Evolutionary conservation across 2,797 vertebrate species (phyloP), one percentile per base, ranked within the genome.

Genomic region (Saxicola maurus): DNA sequence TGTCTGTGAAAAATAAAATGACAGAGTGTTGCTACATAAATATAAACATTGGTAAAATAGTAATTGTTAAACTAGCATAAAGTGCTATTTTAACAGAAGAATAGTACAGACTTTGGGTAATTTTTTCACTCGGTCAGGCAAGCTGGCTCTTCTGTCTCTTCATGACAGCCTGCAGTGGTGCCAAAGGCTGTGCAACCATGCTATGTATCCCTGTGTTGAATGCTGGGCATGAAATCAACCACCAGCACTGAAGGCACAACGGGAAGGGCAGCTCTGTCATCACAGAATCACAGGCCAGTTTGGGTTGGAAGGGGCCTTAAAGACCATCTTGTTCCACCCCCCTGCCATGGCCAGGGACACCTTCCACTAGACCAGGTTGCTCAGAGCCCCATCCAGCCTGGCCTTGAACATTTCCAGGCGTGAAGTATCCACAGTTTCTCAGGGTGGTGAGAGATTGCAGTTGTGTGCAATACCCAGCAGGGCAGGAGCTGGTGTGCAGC

Each of bases 151-250:
- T 79, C 71, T 82, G 25, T 24, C 37, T 52, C 52, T 33, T 82
- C 28, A 5, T 40, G 38, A 62, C 24, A 24, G 15, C 17, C 10
- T 28, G n/a, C 19, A 52, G 13, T 4, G 17, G 25, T 53, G 51
- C 27, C 49, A 69, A 13, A 37, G 25, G 11, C 75, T 60, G 14
- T 40, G 48, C 23, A 61, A 14, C 19, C 40, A 33, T 1, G 1
- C 10, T 0, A 0, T 10, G 3, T 33, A 16, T 20, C 21, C 28
- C 21, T 25, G 15, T 24, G 16, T 17, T 35, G 27, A 49, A 14
- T 48, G 25, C 18, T 38, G 0, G 3, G 16, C 28, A 35, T 33
- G 35, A 46, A 71, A 72, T 40, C 57, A 46, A 4, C 28, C 31
- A 40, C 33, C 43, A 3, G 1, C 51, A 40, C 20, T 2, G 13